Conservation (phyloP, 2,888 invertebrate genomes). For the Dicyrtoma fusca region DNA sequence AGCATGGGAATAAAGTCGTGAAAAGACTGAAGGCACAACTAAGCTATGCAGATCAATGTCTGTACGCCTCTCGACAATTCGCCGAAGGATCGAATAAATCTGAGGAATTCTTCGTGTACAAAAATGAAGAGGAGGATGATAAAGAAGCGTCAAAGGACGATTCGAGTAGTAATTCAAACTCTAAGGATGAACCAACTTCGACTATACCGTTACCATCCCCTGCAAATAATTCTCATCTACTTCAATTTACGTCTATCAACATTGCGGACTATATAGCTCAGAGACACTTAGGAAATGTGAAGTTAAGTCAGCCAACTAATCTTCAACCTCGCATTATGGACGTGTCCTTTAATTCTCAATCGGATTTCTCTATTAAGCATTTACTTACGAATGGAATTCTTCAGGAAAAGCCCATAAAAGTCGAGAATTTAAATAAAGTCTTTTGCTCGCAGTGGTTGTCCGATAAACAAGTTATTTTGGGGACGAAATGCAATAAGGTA, state of each 20-base stretch:
- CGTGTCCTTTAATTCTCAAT: conserved; percentile 44
- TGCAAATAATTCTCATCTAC: conserved; percentile 17
- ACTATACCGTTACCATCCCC: not conserved
- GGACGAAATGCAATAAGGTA: conserved; percentile 96
- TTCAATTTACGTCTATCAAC: conserved; percentile 65
- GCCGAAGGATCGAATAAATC: conserved; percentile 71
- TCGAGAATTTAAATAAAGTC: conserved; percentile 87
- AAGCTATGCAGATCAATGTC: conserved; percentile 52
- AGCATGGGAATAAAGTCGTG: conserved; percentile 46
- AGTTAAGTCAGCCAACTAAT: conserved; percentile 58
- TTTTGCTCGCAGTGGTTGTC: conserved; percentile 97
- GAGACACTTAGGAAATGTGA: conserved; percentile 69
- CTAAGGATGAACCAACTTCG: not conserved
- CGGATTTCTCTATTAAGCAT: conserved; percentile 80
- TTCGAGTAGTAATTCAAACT: not conserved
- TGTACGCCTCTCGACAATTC: conserved; percentile 49
- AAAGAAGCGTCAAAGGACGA: conserved; percentile 67
- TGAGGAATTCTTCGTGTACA: conserved; percentile 87
- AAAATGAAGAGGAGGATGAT: conserved; percentile 84
- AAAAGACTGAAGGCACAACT: conserved; percentile 49
- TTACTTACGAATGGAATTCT: conserved; percentile 88
- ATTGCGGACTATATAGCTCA: conserved; percentile 83
- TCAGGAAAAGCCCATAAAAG: conserved; percentile 78
- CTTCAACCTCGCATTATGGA: conserved; percentile 51
- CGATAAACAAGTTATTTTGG: conserved; percentile 91